Percentiles rank a stretch among this genome's conserved stretches.
Conservation (phyloP, 2,888 invertebrate species). For the Bugulina stolonifera region DNA sequence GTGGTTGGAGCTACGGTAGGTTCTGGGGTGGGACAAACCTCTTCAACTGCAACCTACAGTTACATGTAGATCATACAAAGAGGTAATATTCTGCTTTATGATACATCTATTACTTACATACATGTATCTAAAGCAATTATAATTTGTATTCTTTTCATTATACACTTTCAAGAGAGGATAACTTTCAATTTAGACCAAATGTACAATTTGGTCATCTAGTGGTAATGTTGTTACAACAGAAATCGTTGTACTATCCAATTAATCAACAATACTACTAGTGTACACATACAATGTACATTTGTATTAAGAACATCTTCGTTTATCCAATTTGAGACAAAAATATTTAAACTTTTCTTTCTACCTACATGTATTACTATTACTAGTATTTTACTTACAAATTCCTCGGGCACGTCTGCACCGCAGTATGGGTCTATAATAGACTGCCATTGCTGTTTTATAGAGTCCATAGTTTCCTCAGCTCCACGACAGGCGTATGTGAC, state of each 20-base stretch:
- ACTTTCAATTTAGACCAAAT: no score
- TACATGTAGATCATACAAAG: no score
- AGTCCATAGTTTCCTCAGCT: constrained; percentile 6
- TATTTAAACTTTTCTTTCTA: background rate
- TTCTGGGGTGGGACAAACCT: constrained; percentile 1
- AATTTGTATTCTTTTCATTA: no score
- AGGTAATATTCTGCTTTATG: no score
- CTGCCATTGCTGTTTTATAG: constrained; percentile 5
- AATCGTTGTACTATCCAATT: no score
- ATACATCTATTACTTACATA: no score
- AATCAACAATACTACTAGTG: no score
- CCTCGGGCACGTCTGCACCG: background rate
- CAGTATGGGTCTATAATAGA: constrained; percentile 3
- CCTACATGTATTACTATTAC: no score
- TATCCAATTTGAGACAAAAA: background rate
- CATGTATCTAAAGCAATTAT: no score
- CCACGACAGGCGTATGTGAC: constrained; percentile 22
- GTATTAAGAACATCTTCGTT: background rate
- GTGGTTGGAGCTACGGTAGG: background rate
- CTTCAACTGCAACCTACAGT: constrained; percentile 3
- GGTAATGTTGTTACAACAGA: no score
- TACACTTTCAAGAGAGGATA: no score
- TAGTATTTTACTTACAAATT: background rate
- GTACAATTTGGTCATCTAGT: no score
- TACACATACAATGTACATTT: background rate